phyloP scores from a whole-genome alignment of 53 echinoderm and acorn worm genomes.

The Stichopus horrens region DNA sequence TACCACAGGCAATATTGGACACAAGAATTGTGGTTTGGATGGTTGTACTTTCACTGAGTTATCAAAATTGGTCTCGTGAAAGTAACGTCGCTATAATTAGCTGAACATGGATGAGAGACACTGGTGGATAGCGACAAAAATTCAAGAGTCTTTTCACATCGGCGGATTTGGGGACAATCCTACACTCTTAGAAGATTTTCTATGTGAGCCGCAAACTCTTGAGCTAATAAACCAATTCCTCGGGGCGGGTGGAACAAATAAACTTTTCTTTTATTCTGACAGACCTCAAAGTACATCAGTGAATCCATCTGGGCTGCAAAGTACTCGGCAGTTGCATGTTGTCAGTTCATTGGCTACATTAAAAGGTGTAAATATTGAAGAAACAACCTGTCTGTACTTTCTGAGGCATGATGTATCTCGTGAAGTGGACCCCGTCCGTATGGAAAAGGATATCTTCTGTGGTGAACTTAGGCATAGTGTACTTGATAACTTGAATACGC shows the following conservation, averaged over 20 bases:
- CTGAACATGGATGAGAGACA: conserved; percentile 91
- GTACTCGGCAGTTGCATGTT: conserved; percentile 91
- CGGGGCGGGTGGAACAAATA: conserved; percentile 89
- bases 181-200: conserved; percentile 88
- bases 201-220: conserved; percentile 81
- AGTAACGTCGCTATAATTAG: neutral
- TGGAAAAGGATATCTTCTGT: conserved; percentile 98
- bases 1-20: neutral
- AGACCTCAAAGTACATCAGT: conserved; percentile 80
- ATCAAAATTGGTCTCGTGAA: neutral
- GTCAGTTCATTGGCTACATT: conserved; percentile 82
- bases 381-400: conserved; percentile 95
- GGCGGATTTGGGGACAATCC: conserved; percentile 98
- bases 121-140: conserved; percentile 99
- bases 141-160: conserved; percentile 98
- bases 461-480: conserved; percentile 94
- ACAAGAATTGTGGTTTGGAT: neutral
- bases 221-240: conserved; percentile 96
- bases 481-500: conserved; percentile 87
- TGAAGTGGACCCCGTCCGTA: conserved; percentile 95
- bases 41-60: neutral
- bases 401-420: conserved; percentile 78
- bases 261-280: conserved; percentile 99
- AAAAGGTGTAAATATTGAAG: conserved; percentile 95
- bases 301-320: conserved; percentile 85